These are phyloP conservation scores for Harlomillsia oculata DNA, from an alignment of 1,140 invertebrate species.

Conservation along the genomic window DNA sequence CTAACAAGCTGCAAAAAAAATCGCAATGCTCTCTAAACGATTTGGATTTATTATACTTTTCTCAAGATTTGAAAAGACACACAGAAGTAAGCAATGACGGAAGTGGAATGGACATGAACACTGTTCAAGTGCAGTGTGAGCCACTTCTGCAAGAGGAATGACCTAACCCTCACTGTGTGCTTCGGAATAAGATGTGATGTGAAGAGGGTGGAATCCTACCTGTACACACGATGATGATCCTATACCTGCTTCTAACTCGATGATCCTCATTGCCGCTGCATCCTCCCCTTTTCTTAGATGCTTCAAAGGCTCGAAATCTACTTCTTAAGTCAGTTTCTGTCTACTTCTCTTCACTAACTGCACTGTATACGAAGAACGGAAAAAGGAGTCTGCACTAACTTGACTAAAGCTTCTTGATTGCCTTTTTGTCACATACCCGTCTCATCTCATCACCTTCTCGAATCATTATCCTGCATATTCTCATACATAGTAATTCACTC, in stretches of 20 bases:
- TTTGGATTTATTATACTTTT: background rate
- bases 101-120: conserved; percentile 2
- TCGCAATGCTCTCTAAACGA: background rate
- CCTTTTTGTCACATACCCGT: too few relatives aligned
- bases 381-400: too few relatives aligned
- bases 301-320: too few relatives aligned
- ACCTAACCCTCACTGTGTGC: conserved; percentile 17
- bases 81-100: background rate
- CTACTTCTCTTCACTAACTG: conserved; percentile 5
- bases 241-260: background rate
- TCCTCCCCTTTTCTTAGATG: background rate
- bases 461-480: too few relatives aligned
- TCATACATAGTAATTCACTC: too few relatives aligned
- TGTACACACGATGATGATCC: background rate
- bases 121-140: conserved; percentile 17
- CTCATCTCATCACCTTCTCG: too few relatives aligned
- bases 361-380: too few relatives aligned
- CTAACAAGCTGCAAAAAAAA: background rate
- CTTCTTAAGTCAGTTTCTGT: conserved; percentile 5
- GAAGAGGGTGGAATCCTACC: background rate
- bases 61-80: background rate
- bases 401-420: too few relatives aligned
- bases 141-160: conserved; percentile 30
- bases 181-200: conserved; percentile 6
- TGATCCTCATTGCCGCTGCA: background rate